Evolutionary conservation across 2,888 invertebrate genomes (phyloP).

Genomic region (Cryptophagus acutangulus): DNA sequence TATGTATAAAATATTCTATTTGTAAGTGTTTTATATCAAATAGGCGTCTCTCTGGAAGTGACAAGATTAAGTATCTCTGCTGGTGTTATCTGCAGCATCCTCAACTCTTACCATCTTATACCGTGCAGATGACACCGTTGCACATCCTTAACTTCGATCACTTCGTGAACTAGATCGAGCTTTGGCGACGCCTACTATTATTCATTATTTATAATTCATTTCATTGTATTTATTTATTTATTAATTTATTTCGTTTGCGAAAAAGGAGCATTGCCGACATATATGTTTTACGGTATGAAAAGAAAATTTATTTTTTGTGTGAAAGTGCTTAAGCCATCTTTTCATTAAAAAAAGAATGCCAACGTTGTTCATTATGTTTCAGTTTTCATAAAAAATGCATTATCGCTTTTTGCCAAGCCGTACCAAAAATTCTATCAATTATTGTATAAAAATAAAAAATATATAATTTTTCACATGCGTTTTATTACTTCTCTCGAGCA

Average conservation of each 20-base stretch:
- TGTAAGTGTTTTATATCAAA: conserved; percentile 39
- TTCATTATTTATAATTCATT: conserved; percentile 18
- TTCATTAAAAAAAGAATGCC: conserved; percentile 14
- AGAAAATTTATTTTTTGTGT: conserved; percentile 43
- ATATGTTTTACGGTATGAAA: conserved; percentile 41
- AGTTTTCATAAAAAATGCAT: conserved; percentile 35
- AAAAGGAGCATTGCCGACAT: conserved; percentile 37
- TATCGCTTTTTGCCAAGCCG: conserved; percentile 37
- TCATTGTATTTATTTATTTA: conserved; percentile 24
- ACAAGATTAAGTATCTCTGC: conserved; percentile 13
- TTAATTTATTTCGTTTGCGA: conserved; percentile 28
- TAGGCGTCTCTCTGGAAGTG: conserved; percentile 20
- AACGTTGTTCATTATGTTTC: conserved; percentile 37
- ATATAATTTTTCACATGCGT: conserved; percentile 35
- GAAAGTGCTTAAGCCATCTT: conserved; percentile 46
- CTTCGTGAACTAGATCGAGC: conserved; percentile 13
- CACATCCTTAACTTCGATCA: conserved; percentile 12
- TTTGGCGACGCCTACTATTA: conserved; percentile 16
- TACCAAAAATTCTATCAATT: conserved; percentile 40
- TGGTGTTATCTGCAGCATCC: conserved; percentile 32
- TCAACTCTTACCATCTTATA: conserved; percentile 31
- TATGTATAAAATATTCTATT: conserved; percentile 26
- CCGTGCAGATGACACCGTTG: conserved; percentile 17
- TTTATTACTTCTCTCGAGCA: too few species aligned
- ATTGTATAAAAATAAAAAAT: conserved; percentile 37